These are phyloP conservation scores for Octodonta nipae DNA, from an alignment of 2,888 invertebrate species.

Conservation along the genomic window DNA sequence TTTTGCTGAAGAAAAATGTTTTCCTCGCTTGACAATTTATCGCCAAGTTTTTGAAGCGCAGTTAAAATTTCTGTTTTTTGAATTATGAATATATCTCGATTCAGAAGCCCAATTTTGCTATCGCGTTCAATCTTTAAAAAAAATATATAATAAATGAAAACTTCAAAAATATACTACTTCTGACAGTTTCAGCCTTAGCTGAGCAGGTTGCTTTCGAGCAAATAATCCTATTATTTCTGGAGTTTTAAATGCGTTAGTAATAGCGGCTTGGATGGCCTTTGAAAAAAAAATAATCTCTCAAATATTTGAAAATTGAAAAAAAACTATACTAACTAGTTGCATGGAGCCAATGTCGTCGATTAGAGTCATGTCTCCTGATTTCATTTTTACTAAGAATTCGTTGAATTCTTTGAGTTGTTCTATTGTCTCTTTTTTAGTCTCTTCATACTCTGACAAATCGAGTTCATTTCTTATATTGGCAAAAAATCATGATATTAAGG, in stretches of 20 bases:
- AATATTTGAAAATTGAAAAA: too few species aligned
- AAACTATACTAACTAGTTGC: slow-evolving; percentile 41
- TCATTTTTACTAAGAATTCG: slow-evolving; percentile 47
- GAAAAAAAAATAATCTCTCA: slow-evolving; percentile 14
- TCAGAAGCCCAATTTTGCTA: too few species aligned
- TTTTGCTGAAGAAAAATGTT: too few species aligned
- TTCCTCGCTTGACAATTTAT: too few species aligned
- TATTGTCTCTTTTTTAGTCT: slow-evolving; percentile 53
- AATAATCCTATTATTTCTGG: slow-evolving; percentile 61
- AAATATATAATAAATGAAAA: too few species aligned
- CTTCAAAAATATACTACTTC: slow-evolving; percentile 48
- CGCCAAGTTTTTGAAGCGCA: too few species aligned
- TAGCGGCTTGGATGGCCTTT: slow-evolving; percentile 63
- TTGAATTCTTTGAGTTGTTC: slow-evolving; percentile 59
- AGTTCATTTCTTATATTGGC: slow-evolving; percentile 42
- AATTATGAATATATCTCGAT: too few species aligned
- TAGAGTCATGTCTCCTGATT: slow-evolving; percentile 53
- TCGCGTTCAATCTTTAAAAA: too few species aligned
- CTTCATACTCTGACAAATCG: slow-evolving; percentile 50
- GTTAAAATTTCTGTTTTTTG: too few species aligned
- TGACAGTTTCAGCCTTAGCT: slow-evolving; percentile 45
- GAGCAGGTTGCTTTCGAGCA: slow-evolving; percentile 54
- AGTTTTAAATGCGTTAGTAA: slow-evolving; percentile 59
- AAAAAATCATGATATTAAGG: neutral
- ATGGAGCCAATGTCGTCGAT: slow-evolving; percentile 51